A percentile compares a stretch with the other conserved stretches of the same genome.
Conservation (phyloP, 2,113 vertebrate genomes). For the Danionella cerebrum region DNA sequence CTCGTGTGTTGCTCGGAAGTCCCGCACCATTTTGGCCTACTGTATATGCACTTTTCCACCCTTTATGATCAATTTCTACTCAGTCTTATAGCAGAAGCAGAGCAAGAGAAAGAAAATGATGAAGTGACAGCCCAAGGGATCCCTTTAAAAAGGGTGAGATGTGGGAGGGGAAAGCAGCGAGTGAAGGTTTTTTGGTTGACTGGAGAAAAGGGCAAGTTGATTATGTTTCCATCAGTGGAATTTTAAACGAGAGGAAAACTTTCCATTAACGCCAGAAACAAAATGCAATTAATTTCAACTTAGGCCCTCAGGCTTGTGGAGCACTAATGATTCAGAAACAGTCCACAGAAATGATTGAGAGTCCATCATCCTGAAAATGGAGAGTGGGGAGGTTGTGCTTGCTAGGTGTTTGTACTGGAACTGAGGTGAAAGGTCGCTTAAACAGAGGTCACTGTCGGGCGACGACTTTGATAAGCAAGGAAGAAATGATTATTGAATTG, state of each 20-base stretch:
- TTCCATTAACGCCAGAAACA: constrained; percentile 42
- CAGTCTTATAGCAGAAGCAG: background rate
- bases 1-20: background rate
- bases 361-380: constrained; percentile 45
- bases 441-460: constrained; percentile 31
- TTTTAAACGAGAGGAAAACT: constrained; percentile 35
- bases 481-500: background rate
- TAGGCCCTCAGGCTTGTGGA: constrained; percentile 42
- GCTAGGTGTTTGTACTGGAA: constrained; percentile 31
- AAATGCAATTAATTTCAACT: constrained; percentile 49
- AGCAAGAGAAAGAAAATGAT: constrained; percentile 14
- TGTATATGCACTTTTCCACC: constrained; percentile 22
- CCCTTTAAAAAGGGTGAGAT: background rate
- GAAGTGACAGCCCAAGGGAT: background rate
- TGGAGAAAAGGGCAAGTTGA: constrained; percentile 29
- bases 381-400: too few species aligned
- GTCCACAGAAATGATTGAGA: constrained; percentile 35
- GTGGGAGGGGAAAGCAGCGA: constrained; percentile 2
- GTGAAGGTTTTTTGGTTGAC: background rate
- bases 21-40: background rate
- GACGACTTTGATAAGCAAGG: constrained; percentile 1
- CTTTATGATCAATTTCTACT: background rate
- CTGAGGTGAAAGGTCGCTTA: constrained; percentile 29
- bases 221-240: constrained; percentile 38
- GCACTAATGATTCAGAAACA: constrained; percentile 53